Base-by-base conservation (phyloP, 2,113 vertebrate species). In the Percopsis transmontana region DNA sequence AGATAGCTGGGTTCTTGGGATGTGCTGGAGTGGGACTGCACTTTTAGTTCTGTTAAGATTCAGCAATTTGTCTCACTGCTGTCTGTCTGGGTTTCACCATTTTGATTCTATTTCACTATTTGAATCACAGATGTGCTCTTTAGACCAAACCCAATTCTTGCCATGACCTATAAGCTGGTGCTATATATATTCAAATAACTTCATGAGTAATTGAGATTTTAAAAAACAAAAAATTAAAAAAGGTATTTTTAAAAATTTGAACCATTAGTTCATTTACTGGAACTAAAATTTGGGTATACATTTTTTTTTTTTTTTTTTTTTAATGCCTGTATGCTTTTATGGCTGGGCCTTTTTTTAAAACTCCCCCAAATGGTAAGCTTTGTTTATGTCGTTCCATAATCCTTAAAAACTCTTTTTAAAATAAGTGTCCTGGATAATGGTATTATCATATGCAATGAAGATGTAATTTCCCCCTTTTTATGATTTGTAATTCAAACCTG, bases 11-110 rank as follows among this genome's bases (percentile, higher is more conserved):
- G 84, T 80, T 85, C 85, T 90, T 87, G 87, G 85, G 83, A 84
- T 81, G 76, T 54, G 84, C 72, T 72, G 79, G 86, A 86, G 88
- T 92, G 91, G 89, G 91, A 92, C 89, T 91, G 89, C 91, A 92
- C 91, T 90, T 92, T 92, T 90, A 87, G 76, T 90, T 91, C 80
- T 88, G 88, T 89, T 85, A 87, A 87, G 85, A 85, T 90, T 88
- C 86, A 88, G 89, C 89, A 81, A 74, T 88, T 87, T 88, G 88
- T 90, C 88, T 89, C 90, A 90, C 91, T 90, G 88, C 88, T 89
- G 85, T 91, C 88, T 88, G 84, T 16, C 27, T 33, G 27, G 27
- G 83, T 81, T 84, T 64, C 76, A 87, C 89, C 79, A 56, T 76
- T 72, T 79, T 65, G 89, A 90, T 88, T 88, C 84, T n/a, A n/a